phyloP scores from a whole-genome alignment of 2,113 vertebrate genomes.

The Chaetops frenatus region DNA sequence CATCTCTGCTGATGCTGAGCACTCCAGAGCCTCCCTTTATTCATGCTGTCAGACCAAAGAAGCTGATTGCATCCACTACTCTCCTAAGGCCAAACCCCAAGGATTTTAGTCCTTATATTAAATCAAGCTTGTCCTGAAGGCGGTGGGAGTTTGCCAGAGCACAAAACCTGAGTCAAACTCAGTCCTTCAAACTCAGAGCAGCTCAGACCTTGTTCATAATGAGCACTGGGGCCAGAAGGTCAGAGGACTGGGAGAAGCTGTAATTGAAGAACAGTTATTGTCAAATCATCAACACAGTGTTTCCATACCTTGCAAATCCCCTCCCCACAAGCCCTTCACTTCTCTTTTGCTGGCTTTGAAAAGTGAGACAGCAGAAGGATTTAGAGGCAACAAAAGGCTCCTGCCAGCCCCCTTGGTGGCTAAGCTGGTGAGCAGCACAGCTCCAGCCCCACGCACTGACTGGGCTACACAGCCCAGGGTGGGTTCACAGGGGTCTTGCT shows the following conservation, averaged over 20 bases:
- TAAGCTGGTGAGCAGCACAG: neutral
- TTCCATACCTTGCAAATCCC: neutral
- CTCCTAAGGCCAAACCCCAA: conserved; percentile 18
- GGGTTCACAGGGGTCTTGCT: rapidly evolving
- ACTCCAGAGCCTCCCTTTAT: neutral
- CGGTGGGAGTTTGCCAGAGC: neutral
- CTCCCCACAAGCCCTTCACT: neutral
- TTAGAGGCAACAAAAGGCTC: neutral
- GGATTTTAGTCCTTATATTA: conserved; percentile 37
- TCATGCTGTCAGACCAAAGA: conserved; percentile 35
- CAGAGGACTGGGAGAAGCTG: neutral
- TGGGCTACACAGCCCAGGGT: neutral
- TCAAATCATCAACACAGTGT: neutral
- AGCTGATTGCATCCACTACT: conserved; percentile 28
- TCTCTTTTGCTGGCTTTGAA: neutral
- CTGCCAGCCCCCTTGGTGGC: rapidly evolving
- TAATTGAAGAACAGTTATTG: neutral
- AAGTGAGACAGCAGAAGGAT: neutral
- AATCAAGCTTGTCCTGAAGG: conserved; percentile 48
- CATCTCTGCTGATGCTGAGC: neutral
- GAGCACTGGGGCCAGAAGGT: neutral
- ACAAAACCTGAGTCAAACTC: neutral
- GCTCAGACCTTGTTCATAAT: neutral
- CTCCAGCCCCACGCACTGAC: rapidly evolving
- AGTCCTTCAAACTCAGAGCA: neutral